phyloP scores from a whole-genome alignment of 1,140 invertebrate genomes.

The Pemphigus obesinymphae region DNA sequence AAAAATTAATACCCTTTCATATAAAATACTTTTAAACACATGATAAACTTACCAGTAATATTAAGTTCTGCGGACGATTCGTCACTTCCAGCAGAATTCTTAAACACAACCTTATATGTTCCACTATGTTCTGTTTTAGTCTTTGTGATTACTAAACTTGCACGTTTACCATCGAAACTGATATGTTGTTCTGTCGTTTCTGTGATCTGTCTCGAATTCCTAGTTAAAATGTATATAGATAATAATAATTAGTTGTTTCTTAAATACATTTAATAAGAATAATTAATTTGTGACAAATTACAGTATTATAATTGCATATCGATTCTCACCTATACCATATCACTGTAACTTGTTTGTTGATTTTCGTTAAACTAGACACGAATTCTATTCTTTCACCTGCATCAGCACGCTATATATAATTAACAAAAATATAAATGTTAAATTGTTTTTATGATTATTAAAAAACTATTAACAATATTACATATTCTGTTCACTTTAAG shows the following conservation, averaged over 20 bases:
- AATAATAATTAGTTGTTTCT: too few relatives aligned
- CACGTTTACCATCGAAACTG: constrained; percentile 76
- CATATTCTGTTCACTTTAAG: too few relatives aligned
- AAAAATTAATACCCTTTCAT: not conserved
- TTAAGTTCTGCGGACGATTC: constrained; percentile 72
- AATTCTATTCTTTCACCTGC: constrained; percentile 59
- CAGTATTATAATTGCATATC: too few relatives aligned
- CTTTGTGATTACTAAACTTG: constrained; percentile 67
- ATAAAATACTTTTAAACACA: not conserved
- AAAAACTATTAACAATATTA: too few relatives aligned
- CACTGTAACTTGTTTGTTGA: constrained; percentile 71
- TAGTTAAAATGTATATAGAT: constrained; percentile 44
- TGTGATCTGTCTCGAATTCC: constrained; percentile 66
- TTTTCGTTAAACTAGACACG: constrained; percentile 63
- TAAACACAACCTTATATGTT: constrained; percentile 72
- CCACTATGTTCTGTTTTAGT: constrained; percentile 66
- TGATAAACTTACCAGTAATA: constrained; percentile 55
- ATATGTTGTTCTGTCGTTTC: constrained; percentile 65
- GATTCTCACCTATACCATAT: constrained; percentile 73
- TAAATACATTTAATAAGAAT: too few relatives aligned
- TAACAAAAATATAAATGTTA: not conserved
- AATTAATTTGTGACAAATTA: too few relatives aligned
- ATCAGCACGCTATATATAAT: constrained; percentile 28
- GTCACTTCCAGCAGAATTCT: constrained; percentile 76
- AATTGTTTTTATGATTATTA: too few relatives aligned